Base-by-base conservation (phyloP, 1,140 invertebrate genomes). In the Zaprionus tsacasi region DNA sequence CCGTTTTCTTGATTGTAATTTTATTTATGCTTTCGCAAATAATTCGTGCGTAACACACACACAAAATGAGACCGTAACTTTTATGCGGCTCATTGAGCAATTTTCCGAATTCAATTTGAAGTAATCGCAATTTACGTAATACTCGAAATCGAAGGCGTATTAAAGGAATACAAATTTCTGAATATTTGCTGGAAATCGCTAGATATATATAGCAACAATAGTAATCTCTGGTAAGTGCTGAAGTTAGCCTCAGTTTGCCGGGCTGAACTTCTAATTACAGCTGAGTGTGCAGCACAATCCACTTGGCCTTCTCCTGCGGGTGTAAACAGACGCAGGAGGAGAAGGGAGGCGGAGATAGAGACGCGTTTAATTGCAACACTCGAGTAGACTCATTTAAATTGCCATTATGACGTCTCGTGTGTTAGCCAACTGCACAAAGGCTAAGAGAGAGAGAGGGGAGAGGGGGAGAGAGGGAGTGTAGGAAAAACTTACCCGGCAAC, bases 401-500 rank as follows among this genome's bases (percentile, higher is more conserved):
- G 76, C 68, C 71, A 79, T 86, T 86, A 86, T 83, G 63, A 70
- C 43, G 81, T 82, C 57, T 70, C 45, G 27, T 30, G 17, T 21
- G 43, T 50, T 43, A 30, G 21, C 15, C 12, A 45, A 43, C n/a
- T 3, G 25, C 27, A n/a, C n/a, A n/a, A n/a, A n/a, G n/a, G n/a
- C n/a, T n/a, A n/a, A n/a, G n/a, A n/a, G n/a, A n/a, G n/a, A n/a
- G n/a, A n/a, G n/a, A n/a, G n/a, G n/a, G n/a, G n/a, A n/a, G n/a
- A n/a, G 13, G 40, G 4, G 17, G 13, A 12, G 27, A 61, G 48
- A 13, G 36, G 12, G 36, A 11, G n/a, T 21, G 21, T 21, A n/a
- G 21, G 2, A 21, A 21, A 21, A 61, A 93, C 95, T 95, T 93
- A 99, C 98, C 98, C 98, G 10, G 98, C 97, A 55, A 98, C 95